Conservation (phyloP, 2,888 invertebrate species). For the Caenorhabditis uteleia region DNA sequence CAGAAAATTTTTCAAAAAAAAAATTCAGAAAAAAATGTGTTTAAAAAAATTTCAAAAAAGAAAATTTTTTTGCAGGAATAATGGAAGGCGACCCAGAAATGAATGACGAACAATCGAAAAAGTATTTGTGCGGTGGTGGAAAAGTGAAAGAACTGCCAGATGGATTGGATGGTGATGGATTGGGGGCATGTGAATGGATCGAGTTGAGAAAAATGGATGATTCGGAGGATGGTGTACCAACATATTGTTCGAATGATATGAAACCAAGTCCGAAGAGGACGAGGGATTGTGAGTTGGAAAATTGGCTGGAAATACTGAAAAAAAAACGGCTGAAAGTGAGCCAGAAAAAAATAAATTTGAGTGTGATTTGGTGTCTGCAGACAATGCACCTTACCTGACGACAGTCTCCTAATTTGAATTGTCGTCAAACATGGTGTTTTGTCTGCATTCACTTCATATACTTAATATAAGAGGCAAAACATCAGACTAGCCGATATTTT, state of each 20-base stretch:
- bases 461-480: too few species aligned
- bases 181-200: constrained; percentile 59
- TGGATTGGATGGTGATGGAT: constrained; percentile 45
- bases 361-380: background rate
- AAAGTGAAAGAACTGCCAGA: constrained; percentile 61
- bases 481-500: too few species aligned
- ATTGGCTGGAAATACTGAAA: background rate
- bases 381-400: background rate
- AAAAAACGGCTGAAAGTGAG: background rate
- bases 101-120: constrained; percentile 50
- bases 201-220: constrained; percentile 59
- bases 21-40: too few species aligned
- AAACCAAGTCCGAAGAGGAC: constrained; percentile 64
- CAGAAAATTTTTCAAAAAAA: background rate
- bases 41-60: background rate
- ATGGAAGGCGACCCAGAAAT: constrained; percentile 50
- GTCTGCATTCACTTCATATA: too few species aligned
- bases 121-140: constrained; percentile 58
- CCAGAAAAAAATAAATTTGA: background rate
- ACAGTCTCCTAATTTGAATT: too few species aligned
- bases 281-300: constrained; percentile 58
- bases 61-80: constrained; percentile 30
- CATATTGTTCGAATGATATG: constrained; percentile 61
- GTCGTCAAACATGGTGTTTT: too few species aligned
- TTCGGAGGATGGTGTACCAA: constrained; percentile 61